Conservation (phyloP, 2,888 invertebrate genomes). For the Ophion costatus region DNA sequence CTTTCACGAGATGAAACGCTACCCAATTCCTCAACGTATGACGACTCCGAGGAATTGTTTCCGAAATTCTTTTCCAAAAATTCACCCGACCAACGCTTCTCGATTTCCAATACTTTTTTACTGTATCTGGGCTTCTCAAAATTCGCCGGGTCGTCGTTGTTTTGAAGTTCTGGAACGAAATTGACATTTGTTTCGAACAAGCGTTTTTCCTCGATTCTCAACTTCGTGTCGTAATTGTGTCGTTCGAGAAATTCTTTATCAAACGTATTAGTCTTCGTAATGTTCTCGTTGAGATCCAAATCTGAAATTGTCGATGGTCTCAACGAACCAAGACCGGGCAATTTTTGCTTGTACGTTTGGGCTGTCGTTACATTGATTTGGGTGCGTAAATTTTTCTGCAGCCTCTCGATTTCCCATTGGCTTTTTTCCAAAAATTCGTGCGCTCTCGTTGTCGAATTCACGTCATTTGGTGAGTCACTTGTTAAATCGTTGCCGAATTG, state of each 20-base stretch:
- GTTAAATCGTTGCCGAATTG: neutral
- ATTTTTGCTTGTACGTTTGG: slow-evolving; percentile 74
- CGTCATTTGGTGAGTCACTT: neutral
- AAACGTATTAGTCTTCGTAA: slow-evolving; percentile 68
- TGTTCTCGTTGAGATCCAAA: slow-evolving; percentile 71
- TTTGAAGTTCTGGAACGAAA: slow-evolving; percentile 69
- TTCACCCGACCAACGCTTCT: slow-evolving; percentile 80
- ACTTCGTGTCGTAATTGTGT: slow-evolving; percentile 73
- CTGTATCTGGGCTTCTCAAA: slow-evolving; percentile 72
- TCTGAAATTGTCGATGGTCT: slow-evolving; percentile 60
- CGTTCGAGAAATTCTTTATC: slow-evolving; percentile 75
- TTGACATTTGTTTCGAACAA: slow-evolving; percentile 71
- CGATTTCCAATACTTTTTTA: slow-evolving; percentile 77
- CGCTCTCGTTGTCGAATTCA: slow-evolving; percentile 57
- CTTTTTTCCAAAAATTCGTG: slow-evolving; percentile 74
- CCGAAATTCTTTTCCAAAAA: slow-evolving; percentile 74
- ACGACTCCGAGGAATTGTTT: slow-evolving; percentile 78
- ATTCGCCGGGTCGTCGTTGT: slow-evolving; percentile 16
- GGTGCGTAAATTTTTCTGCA: slow-evolving; percentile 76
- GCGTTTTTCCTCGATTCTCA: slow-evolving; percentile 75
- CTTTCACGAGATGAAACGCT: slow-evolving; percentile 78
- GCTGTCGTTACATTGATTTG: slow-evolving; percentile 77
- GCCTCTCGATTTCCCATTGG: slow-evolving; percentile 74
- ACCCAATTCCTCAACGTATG: slow-evolving; percentile 79
- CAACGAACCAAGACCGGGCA: slow-evolving; percentile 62